Evolutionary conservation across 2,797 vertebrate genomes (phyloP).

Genomic region (Aselliscus stoliczkanus): DNA sequence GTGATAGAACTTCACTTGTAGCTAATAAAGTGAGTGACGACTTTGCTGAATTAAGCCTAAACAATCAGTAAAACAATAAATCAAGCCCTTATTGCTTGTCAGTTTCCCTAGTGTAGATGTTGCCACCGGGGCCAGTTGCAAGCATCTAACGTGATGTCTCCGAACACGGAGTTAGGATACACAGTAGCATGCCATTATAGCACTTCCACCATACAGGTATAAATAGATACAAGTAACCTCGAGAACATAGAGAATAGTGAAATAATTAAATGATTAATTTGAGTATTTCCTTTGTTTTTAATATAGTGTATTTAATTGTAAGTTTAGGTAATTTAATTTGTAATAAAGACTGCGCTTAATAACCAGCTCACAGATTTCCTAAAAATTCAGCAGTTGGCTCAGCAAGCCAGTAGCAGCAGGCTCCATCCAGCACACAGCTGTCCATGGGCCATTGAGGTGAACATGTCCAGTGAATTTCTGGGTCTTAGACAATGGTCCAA

Average conservation of each 20-base stretch:
- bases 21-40: background rate
- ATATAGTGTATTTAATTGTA: background rate
- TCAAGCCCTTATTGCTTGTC: background rate
- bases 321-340: background rate
- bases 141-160: background rate
- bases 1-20: background rate
- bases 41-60: background rate
- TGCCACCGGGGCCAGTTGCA: background rate
- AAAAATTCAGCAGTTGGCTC: background rate
- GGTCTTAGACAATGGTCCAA: background rate
- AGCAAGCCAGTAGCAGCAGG: background rate
- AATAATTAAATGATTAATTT: background rate
- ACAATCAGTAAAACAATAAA: background rate
- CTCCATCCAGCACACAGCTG: background rate
- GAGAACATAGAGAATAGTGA: background rate
- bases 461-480: background rate
- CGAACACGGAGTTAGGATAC: background rate
- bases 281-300: background rate
- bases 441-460: background rate
- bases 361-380: background rate
- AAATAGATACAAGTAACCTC: background rate
- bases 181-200: background rate
- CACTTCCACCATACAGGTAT: background rate
- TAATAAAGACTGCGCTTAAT: background rate
- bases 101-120: background rate